Conservation (phyloP, 1,140 invertebrate species). For the Drosophila grimshawi region DNA sequence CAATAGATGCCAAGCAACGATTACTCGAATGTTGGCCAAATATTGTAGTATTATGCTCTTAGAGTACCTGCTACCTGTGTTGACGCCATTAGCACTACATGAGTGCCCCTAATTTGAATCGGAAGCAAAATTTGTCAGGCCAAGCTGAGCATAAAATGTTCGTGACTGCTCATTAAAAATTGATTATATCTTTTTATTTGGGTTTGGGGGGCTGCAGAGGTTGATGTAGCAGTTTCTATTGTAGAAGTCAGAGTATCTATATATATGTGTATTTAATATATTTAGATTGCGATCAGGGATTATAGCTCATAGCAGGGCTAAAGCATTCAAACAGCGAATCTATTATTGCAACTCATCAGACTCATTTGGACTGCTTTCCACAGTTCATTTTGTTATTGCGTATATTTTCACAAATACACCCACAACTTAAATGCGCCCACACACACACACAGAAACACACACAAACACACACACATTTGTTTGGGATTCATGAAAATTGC, state of each 20-base stretch:
- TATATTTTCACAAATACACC: constrained; percentile 35
- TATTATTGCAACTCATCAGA: neutral
- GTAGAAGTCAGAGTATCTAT: too few relatives aligned
- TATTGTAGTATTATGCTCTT: neutral
- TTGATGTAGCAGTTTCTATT: neutral
- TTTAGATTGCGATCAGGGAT: too few relatives aligned
- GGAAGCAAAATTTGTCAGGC: constrained; percentile 43
- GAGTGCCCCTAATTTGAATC: constrained; percentile 10
- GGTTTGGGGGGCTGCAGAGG: neutral
- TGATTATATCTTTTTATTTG: constrained; percentile 4
- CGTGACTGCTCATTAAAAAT: constrained; percentile 21
- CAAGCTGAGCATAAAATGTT: constrained; percentile 56
- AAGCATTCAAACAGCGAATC: constrained; percentile 11
- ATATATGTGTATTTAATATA: too few relatives aligned
- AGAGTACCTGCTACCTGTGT: neutral
- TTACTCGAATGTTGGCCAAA: constrained; percentile 14
- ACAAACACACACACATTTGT: neutral
- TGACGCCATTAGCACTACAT: constrained; percentile 7
- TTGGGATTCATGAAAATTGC: constrained; percentile 13
- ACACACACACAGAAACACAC: too few relatives aligned
- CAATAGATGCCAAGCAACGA: constrained; percentile 36
- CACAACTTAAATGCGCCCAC: neutral
- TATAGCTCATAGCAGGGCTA: neutral
- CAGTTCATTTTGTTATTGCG: constrained; percentile 62
- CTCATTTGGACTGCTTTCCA: constrained; percentile 33